Evolutionary conservation across 2,888 invertebrate genomes (phyloP).

Genomic region (Autographa gamma): DNA sequence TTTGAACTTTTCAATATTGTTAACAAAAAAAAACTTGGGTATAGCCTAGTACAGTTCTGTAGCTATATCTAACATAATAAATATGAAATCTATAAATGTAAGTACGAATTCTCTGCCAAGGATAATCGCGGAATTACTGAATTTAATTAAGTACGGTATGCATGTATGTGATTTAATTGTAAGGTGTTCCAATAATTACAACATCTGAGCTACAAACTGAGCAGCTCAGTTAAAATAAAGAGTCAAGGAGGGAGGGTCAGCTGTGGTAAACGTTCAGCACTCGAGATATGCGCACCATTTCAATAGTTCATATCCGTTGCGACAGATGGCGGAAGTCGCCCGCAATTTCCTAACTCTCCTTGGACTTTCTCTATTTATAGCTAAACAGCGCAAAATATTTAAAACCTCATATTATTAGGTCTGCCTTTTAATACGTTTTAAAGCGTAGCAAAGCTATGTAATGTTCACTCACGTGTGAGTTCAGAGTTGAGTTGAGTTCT

Average conservation of each 20-base stretch:
- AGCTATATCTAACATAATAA: neutral
- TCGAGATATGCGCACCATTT: neutral
- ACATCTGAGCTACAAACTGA: too few relatives aligned
- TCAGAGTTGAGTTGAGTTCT: too few relatives aligned
- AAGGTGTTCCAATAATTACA: too few relatives aligned
- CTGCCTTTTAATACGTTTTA: neutral
- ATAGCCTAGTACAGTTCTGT: neutral
- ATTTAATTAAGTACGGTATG: too few relatives aligned
- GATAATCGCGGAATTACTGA: too few relatives aligned
- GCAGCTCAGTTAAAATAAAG: neutral
- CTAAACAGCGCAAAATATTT: neutral
- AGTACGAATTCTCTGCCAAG: too few relatives aligned
- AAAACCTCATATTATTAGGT: neutral
- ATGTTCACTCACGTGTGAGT: neutral
- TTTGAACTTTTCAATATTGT: neutral
- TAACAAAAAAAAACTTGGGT: neutral
- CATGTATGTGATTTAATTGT: too few relatives aligned
- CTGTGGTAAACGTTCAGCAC: neutral
- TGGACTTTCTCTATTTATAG: neutral
- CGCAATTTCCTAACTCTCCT: neutral
- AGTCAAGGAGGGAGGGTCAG: neutral
- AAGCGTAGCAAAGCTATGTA: neutral
- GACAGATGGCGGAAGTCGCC: conserved; percentile 1
- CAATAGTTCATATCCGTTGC: neutral
- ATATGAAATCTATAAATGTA: too few relatives aligned